These are phyloP conservation scores for Elgaria multicarinata DNA, from an alignment of 2,113 vertebrate genomes.

Conservation along the genomic window DNA sequence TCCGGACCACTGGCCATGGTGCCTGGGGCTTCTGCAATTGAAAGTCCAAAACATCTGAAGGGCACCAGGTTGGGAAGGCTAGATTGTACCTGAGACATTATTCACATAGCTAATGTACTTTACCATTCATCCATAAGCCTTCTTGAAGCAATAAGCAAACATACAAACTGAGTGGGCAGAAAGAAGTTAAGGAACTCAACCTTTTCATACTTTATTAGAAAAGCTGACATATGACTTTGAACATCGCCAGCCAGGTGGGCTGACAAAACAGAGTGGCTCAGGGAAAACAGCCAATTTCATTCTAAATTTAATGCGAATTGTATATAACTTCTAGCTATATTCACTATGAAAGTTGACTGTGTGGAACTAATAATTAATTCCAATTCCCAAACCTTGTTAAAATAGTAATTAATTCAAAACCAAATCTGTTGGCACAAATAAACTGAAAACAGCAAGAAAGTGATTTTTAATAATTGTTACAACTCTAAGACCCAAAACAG, in stretches of 20 bases:
- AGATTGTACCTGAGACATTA: neutral
- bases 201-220: neutral
- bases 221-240: neutral
- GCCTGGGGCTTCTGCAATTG: too few species aligned
- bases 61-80: too few species aligned
- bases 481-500: neutral
- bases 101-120: neutral
- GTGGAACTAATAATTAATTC: constrained; percentile 4
- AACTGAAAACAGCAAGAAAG: neutral
- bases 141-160: neutral
- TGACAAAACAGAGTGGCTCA: neutral
- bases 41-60: too few species aligned
- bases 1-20: too few species aligned
- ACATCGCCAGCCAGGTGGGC: neutral
- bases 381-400: neutral
- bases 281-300: constrained; percentile 7
- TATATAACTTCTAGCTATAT: neutral
- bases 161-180: neutral
- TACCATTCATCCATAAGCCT: neutral
- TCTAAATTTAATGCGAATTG: neutral
- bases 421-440: neutral
- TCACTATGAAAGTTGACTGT: neutral
- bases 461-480: neutral
- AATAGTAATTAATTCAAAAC: neutral
- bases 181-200: neutral